phyloP scores from a whole-genome alignment of 2,113 vertebrate genomes.

The Sialia sialis region DNA sequence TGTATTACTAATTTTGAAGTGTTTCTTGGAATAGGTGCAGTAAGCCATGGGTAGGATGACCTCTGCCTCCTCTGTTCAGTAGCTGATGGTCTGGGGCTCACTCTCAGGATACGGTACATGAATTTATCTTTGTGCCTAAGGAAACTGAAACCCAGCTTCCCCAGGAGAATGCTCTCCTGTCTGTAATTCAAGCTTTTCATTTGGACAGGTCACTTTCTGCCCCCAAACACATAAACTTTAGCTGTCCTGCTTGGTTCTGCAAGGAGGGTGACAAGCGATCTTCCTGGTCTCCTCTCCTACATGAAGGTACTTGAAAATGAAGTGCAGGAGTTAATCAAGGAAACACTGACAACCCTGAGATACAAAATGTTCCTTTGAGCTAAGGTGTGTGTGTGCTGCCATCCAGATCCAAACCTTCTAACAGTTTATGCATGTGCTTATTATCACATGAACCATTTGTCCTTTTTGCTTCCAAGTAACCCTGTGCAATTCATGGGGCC shows the following conservation, averaged over 20 bases:
- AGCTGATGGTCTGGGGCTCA: not conserved
- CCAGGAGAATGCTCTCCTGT: not conserved
- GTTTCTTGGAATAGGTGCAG: not conserved
- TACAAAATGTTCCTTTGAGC: not conserved
- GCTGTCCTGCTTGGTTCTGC: not conserved
- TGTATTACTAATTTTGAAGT: not conserved
- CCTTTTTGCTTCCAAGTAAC: not conserved
- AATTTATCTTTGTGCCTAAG: not conserved
- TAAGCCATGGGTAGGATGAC: not conserved
- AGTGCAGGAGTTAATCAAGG: not conserved
- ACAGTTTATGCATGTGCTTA: not conserved
- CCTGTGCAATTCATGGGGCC: not conserved
- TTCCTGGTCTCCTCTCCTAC: not conserved
- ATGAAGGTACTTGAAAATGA: not conserved
- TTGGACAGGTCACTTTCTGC: not conserved
- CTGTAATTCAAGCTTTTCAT: not conserved
- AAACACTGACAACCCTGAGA: not conserved
- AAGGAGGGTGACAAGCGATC: not conserved
- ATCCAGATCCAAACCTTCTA: not conserved
- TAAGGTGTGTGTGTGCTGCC: not conserved
- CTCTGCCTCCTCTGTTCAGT: not conserved
- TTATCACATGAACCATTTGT: not conserved
- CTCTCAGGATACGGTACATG: not conserved
- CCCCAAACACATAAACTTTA: not conserved
- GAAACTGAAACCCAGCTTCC: not conserved